Evolutionary conservation across 2,797 vertebrate species (phyloP), one percentile per base, ranked within the genome.

Genomic region (Gorsachius magnificus): DNA sequence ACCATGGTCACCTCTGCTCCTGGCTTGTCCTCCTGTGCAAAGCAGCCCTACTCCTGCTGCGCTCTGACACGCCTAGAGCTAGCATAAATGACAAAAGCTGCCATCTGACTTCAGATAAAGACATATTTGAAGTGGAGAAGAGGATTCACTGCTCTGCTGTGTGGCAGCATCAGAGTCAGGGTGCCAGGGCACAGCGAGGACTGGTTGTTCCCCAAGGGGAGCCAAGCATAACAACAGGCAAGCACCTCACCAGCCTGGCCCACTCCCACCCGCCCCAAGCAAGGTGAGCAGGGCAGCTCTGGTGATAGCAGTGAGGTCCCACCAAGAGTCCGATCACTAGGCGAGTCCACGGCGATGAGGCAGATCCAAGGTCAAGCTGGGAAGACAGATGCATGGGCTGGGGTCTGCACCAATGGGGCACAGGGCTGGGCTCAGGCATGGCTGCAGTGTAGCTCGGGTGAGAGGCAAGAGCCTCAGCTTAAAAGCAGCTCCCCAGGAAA

Each of bases 321-420:
- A 33, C 22, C 45, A 60, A 16, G 35, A 79, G 21, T 18, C 28
- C 0, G 0, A 54, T 65, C 38, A 54, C 13, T 33, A 69, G 61
- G 45, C 25, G 50, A 78, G 36, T 78, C 38, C 15, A 6, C 0
- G 5, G 35, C 50, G 50, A 48, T 54, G 50, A 24, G 38, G 66
- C 38, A 83, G 54, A 56, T 36, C 29, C 36, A 46, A 66, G 20
- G 60, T 69, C 65, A 41, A 1, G 7, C 50, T 88, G 79, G 45
- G 57, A 41, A 72, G 38, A 58, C 29, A 11, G 12, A 9, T n/a
- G 17, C 5, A 6, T 61, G 36, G 21, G 35, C 13, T 3, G 1
- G 8, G 5, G n/a, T 58, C 58, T 84, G 50, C n/a, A 25, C 36
- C 12, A 14, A 5, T 33, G 31, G 11, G 35, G 16, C 63, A 45